Conservation (phyloP, 2,797 vertebrate species). For the Lemur catta region DNA sequence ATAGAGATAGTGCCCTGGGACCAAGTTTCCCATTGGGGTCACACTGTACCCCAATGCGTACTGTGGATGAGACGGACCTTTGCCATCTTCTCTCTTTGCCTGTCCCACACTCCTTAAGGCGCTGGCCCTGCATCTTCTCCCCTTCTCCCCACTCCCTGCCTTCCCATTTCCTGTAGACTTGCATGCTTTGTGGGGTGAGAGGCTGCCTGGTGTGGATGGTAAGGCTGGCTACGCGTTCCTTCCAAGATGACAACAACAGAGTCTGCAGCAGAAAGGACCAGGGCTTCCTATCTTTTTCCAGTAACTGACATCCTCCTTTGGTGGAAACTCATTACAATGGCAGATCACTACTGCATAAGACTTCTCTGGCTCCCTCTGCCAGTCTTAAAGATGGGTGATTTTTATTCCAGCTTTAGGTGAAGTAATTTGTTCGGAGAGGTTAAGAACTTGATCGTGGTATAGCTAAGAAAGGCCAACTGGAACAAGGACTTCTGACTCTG, state of each 20-base stretch:
- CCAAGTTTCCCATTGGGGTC: not conserved
- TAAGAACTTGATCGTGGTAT: not conserved
- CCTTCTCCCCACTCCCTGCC: not conserved
- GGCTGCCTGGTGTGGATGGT: not conserved
- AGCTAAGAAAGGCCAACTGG: not conserved
- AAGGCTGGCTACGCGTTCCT: not conserved
- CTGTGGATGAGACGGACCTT: not conserved
- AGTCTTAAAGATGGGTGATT: not conserved
- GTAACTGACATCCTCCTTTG: not conserved
- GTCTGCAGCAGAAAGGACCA: not conserved
- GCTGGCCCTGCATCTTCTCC: not conserved
- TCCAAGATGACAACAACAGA: too few relatives aligned
- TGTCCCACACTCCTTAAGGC: not conserved
- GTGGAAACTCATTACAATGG: not conserved
- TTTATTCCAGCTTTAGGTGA: not conserved
- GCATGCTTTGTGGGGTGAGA: not conserved
- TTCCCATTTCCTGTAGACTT: not conserved
- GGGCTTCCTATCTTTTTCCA: too few relatives aligned
- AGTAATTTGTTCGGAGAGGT: not conserved
- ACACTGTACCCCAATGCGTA: rapidly evolving
- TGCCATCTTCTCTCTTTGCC: not conserved
- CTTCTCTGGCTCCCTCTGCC: not conserved
- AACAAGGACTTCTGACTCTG: not conserved
- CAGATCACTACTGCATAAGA: too few relatives aligned
- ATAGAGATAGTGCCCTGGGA: not conserved